These are phyloP conservation scores for Drosophila rellima DNA, from an alignment of 2,888 invertebrate species.

Conservation along the genomic window DNA sequence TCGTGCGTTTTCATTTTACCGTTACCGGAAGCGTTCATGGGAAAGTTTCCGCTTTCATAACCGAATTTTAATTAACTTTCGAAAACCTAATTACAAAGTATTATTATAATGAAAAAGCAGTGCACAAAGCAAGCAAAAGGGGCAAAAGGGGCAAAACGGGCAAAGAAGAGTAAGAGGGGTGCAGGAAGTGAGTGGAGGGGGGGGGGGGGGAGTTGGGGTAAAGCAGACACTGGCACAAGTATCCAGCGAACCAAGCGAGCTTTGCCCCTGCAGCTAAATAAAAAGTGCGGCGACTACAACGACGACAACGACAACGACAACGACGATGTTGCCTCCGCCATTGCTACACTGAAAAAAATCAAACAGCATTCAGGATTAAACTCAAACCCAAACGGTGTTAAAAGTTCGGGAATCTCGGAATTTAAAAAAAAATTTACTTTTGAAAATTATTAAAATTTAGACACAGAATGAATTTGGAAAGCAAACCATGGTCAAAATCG, in stretches of 20 bases:
- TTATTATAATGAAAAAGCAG: conserved; percentile 85
- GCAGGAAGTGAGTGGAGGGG: neutral
- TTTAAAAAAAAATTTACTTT: too few relatives aligned
- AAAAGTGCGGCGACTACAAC: conserved; percentile 63
- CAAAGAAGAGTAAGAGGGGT: conserved; percentile 3
- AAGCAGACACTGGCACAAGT: conserved; percentile 32
- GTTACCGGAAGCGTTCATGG: conserved; percentile 83
- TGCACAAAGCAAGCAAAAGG: conserved; percentile 72
- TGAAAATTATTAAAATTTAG: too few relatives aligned
- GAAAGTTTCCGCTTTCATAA: conserved; percentile 85
- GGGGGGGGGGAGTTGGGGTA: neutral
- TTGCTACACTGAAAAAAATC: conserved; percentile 39
- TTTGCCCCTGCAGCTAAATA: conserved; percentile 73
- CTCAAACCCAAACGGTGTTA: too few relatives aligned
- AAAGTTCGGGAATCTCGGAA: too few relatives aligned
- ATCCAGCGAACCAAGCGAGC: conserved; percentile 40
- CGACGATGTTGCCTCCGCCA: conserved; percentile 53
- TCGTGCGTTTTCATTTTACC: conserved; percentile 70
- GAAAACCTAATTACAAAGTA: conserved; percentile 86
- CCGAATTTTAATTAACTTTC: conserved; percentile 86
- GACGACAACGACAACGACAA: conserved; percentile 25
- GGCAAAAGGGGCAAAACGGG: conserved; percentile 35
- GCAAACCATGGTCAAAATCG: too few relatives aligned
- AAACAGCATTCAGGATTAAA: too few relatives aligned
- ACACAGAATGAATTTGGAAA: too few relatives aligned